A percentile compares a stretch with the other conserved stretches of the same genome.
Evolutionary conservation across 2,888 invertebrate species (phyloP).

Genomic region (Morinoia aosen): DNA sequence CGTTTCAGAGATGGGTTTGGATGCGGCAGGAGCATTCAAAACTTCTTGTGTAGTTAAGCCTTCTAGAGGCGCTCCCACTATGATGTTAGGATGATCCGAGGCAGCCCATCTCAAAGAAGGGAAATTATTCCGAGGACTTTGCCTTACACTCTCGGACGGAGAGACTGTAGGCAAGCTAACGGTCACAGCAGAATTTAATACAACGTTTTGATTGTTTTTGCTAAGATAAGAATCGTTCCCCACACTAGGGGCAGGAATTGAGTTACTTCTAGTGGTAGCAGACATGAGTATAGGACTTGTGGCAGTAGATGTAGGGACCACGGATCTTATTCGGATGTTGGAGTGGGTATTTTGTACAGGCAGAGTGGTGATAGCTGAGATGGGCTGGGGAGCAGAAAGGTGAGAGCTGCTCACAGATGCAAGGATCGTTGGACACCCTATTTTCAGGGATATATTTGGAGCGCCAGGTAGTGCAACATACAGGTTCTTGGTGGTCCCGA

Average conservation of each 20-base stretch:
- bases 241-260: background rate
- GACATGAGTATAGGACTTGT: background rate
- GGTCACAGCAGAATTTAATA: background rate
- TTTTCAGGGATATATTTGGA: slow-evolving; percentile 14
- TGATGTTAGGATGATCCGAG: slow-evolving; percentile 12
- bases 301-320: background rate
- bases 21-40: background rate
- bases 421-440: background rate
- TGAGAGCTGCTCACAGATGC: background rate
- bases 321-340: background rate
- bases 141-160: background rate
- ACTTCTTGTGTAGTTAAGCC: background rate
- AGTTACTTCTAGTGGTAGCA: background rate
- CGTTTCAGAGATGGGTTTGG: background rate
- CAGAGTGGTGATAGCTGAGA: background rate
- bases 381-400: background rate
- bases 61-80: slow-evolving; percentile 5
- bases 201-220: background rate
- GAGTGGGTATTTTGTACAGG: background rate
- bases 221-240: background rate
- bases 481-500: background rate
- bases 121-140: background rate
- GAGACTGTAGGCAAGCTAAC: background rate
- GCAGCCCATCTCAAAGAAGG: slow-evolving; percentile 7
- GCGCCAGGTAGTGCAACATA: slow-evolving; percentile 25